These are phyloP conservation scores for Pyrochroa serraticornis DNA, from an alignment of 2,888 invertebrate genomes.

Conservation along the genomic window DNA sequence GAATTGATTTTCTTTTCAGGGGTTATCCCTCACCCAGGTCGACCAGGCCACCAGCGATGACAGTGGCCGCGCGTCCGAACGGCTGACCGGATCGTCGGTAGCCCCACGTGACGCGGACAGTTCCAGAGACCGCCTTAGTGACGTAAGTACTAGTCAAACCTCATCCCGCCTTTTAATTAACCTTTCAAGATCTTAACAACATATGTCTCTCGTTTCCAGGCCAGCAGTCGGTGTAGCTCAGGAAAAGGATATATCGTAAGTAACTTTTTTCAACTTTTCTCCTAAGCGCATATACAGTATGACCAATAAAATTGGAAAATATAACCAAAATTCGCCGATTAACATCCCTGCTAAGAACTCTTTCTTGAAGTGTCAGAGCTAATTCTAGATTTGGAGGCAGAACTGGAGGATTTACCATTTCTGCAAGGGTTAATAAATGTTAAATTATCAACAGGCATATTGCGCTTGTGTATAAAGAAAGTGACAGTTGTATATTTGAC, in stretches of 20 bases:
- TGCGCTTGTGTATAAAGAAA: too few relatives aligned
- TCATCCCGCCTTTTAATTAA: neutral
- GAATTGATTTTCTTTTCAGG: constrained; percentile 59
- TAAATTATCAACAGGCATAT: too few relatives aligned
- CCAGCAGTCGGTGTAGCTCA: constrained; percentile 91
- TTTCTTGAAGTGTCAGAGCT: too few relatives aligned
- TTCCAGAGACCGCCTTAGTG: constrained; percentile 83
- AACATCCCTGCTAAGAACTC: too few relatives aligned
- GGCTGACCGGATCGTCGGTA: constrained; percentile 77
- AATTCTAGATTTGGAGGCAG: too few relatives aligned
- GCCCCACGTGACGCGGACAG: constrained; percentile 80
- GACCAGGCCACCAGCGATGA: constrained; percentile 86
- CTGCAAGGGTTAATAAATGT: too few relatives aligned
- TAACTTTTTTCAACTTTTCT: constrained; percentile 63
- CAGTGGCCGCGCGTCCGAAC: constrained; percentile 82
- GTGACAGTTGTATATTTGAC: too few relatives aligned
- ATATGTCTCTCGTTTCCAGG: constrained; percentile 69
- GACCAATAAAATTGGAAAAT: too few relatives aligned
- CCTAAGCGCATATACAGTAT: too few relatives aligned
- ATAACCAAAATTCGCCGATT: too few relatives aligned
- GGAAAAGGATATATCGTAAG: constrained; percentile 95
- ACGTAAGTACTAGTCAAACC: constrained; percentile 66
- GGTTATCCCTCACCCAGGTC: constrained; percentile 68
- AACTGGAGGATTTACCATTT: too few relatives aligned
- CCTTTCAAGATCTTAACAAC: constrained; percentile 50